These are phyloP conservation scores for Pseudopleuronectes americanus DNA, from an alignment of 2,797 vertebrate genomes.

Conservation along the genomic window DNA sequence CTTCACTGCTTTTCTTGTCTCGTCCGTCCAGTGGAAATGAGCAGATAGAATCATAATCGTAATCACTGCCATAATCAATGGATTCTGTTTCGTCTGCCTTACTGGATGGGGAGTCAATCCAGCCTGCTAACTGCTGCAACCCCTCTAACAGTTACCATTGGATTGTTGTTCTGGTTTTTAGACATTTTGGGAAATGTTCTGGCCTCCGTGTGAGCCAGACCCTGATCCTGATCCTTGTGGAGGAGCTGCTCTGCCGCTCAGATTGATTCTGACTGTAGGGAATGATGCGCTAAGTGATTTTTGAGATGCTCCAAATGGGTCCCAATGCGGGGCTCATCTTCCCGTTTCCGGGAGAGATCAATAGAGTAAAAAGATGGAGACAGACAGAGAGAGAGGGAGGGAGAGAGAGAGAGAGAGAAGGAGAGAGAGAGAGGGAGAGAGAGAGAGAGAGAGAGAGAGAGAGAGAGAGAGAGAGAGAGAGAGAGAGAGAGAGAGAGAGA, in stretches of 20 bases:
- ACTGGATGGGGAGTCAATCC: too few species aligned
- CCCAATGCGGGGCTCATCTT: slow-evolving; percentile 83
- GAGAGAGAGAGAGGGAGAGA: slow-evolving; percentile 24
- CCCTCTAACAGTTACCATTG: too few species aligned
- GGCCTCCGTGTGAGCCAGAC: slow-evolving; percentile 23
- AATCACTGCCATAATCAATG: background rate
- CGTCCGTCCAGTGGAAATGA: slow-evolving; percentile 12
- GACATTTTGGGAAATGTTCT: slow-evolving; percentile 21
- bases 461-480: slow-evolving; percentile 23
- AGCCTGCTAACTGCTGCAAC: too few species aligned
- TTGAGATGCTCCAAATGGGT: slow-evolving; percentile 85
- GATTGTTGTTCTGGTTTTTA: background rate
- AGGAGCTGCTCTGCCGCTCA: slow-evolving; percentile 47
- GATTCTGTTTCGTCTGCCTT: background rate
- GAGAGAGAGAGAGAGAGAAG: slow-evolving; percentile 6
- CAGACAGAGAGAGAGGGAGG: slow-evolving; percentile 30
- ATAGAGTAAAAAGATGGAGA: slow-evolving; percentile 80
- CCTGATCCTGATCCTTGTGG: slow-evolving; percentile 14
- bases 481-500: background rate
- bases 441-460: slow-evolving; percentile 17
- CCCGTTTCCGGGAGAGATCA: slow-evolving; percentile 84
- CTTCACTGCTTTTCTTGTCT: background rate
- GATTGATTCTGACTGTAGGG: slow-evolving; percentile 79
- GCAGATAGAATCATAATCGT: background rate
- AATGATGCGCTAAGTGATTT: slow-evolving; percentile 83